A percentile compares a stretch with the other conserved stretches of the same genome.
Conservation (phyloP, 2,888 invertebrate species). For the Nemurella pictetii region DNA sequence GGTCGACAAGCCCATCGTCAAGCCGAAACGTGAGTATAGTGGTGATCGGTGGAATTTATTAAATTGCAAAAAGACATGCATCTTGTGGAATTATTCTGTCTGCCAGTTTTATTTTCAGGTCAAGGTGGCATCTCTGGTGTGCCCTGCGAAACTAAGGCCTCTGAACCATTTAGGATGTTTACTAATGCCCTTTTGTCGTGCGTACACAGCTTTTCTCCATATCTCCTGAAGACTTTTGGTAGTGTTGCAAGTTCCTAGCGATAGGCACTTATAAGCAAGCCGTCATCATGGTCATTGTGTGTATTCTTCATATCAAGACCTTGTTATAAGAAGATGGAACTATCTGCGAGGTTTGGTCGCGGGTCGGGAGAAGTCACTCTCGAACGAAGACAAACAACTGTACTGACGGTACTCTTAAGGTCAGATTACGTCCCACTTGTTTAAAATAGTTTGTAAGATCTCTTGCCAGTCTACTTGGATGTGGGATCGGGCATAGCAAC, state of each 20-base stretch:
- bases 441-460: slow-evolving; percentile 12
- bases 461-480: slow-evolving; percentile 8
- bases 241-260: neutral
- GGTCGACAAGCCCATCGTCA: slow-evolving; percentile 75
- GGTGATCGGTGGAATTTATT: slow-evolving; percentile 4
- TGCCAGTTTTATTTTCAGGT: slow-evolving; percentile 23
- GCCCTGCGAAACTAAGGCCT: neutral
- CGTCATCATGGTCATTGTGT: neutral
- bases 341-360: neutral
- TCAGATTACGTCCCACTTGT: neutral
- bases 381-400: neutral
- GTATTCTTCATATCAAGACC: neutral
- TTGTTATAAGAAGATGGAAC: neutral
- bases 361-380: too few species aligned
- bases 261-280: neutral
- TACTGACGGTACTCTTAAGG: neutral
- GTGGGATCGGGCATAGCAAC: neutral
- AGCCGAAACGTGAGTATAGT: slow-evolving; percentile 86
- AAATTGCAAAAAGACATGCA: neutral
- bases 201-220: neutral
- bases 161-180: neutral
- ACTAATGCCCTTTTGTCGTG: neutral
- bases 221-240: neutral
- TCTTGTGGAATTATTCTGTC: slow-evolving; percentile 8
- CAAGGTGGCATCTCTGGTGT: neutral